Evolutionary conservation across 2,113 vertebrate species (phyloP).

Genomic region (Rhizomys pruinosus): DNA sequence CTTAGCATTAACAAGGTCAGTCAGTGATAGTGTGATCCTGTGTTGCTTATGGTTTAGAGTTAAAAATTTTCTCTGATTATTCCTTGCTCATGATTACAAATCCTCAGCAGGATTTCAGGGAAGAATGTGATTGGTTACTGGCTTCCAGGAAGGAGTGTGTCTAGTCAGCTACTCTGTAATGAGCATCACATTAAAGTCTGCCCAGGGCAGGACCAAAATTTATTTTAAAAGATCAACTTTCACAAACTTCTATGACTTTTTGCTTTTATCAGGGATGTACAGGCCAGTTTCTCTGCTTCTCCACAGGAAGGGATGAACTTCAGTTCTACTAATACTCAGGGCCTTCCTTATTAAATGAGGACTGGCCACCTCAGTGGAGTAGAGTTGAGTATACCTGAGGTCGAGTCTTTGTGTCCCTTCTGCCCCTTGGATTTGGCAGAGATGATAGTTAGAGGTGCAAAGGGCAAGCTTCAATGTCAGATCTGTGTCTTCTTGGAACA

Average conservation of each 20-base stretch:
- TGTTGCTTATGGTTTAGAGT: neutral
- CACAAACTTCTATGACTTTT: neutral
- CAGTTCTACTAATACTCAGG: accelerated
- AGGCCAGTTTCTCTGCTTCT: neutral
- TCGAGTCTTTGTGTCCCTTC: neutral
- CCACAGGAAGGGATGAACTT: neutral
- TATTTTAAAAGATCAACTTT: slow-evolving; percentile 41
- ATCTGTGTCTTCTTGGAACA: neutral
- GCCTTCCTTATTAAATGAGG: neutral
- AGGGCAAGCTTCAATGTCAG: neutral
- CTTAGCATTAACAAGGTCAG: neutral
- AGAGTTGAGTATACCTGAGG: neutral
- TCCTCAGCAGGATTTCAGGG: neutral
- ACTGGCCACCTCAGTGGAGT: accelerated
- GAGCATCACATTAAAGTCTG: neutral
- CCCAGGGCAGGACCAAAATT: neutral
- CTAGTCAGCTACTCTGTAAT: neutral
- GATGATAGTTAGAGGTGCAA: neutral
- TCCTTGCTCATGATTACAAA: neutral
- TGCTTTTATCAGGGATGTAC: neutral
- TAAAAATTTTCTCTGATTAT: neutral
- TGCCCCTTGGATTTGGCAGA: neutral
- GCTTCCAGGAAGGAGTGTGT: neutral
- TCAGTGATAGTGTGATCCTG: neutral
- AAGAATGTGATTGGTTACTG: neutral